Conservation (phyloP, 2,888 invertebrate species). For the Parnassius glacialis region DNA sequence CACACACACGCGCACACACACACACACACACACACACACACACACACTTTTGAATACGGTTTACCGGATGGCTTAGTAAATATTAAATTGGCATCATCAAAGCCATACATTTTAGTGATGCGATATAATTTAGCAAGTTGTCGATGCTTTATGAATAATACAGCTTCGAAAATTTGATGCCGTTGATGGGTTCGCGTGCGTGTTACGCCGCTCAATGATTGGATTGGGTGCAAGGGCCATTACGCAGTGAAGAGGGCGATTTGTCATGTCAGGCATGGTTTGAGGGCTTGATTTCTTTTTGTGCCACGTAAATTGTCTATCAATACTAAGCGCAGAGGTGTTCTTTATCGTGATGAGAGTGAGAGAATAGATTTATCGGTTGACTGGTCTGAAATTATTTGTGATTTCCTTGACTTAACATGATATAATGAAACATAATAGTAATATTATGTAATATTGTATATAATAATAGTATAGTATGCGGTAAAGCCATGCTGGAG, state of each 20-base stretch:
- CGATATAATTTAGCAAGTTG: slow-evolving; percentile 26
- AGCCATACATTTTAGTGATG: slow-evolving; percentile 40
- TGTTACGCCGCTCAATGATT: slow-evolving; percentile 32
- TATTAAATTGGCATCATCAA: slow-evolving; percentile 39
- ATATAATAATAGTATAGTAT: too few relatives aligned
- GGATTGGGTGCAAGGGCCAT: slow-evolving; percentile 35
- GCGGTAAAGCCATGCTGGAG: too few relatives aligned
- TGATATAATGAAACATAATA: too few relatives aligned
- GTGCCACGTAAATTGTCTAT: slow-evolving; percentile 32
- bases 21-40: too few relatives aligned
- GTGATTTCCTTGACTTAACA: neutral
- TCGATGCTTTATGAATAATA: slow-evolving; percentile 41
- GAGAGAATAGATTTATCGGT: slow-evolving; percentile 1
- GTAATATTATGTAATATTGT: too few relatives aligned
- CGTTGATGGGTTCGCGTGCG: slow-evolving; percentile 4
- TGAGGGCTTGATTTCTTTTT: slow-evolving; percentile 37
- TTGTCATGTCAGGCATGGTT: slow-evolving; percentile 40
- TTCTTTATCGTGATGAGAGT: slow-evolving; percentile 9
- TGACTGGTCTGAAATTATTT: neutral
- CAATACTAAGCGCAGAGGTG: slow-evolving; percentile 27
- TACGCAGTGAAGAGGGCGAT: slow-evolving; percentile 39
- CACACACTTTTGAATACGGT: slow-evolving; percentile 19
- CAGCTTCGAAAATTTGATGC: neutral
- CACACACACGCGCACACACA: too few relatives aligned
- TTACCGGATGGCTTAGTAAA: slow-evolving; percentile 33